These are phyloP conservation scores for Amphipyra tragopoginis DNA, from an alignment of 2,888 invertebrate species.

Conservation along the genomic window DNA sequence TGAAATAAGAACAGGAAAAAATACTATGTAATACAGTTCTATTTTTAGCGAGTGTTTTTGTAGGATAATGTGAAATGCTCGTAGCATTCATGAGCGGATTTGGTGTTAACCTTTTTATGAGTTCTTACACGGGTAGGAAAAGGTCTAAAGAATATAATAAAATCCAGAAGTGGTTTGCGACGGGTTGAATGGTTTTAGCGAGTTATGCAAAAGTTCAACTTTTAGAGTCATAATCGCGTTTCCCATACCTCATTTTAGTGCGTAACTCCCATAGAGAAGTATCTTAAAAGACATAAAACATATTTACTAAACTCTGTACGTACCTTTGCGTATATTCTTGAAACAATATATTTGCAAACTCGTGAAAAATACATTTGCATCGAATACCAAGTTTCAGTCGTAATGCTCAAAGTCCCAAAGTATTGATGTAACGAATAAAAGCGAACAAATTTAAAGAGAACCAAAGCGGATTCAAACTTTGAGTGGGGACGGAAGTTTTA, in stretches of 20 bases:
- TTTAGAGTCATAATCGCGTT: not conserved
- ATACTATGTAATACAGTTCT: constrained; percentile 9
- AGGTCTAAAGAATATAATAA: no score
- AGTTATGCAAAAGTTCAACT: not conserved
- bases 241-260: not conserved
- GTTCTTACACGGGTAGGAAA: not conserved
- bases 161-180: not conserved
- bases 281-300: no score
- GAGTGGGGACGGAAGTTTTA: constrained; percentile 70
- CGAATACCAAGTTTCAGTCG: constrained; percentile 37
- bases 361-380: constrained; percentile 37
- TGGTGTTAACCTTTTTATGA: constrained; percentile 5
- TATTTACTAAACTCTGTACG: no score
- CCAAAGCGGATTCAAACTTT: constrained; percentile 58
- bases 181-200: not conserved
- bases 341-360: constrained; percentile 21
- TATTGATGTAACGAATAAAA: constrained; percentile 58
- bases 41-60: constrained; percentile 2
- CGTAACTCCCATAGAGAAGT: no score
- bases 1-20: constrained; percentile 18
- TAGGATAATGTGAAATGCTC: not conserved
- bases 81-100: not conserved
- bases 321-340: constrained; percentile 5
- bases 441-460: constrained; percentile 58
- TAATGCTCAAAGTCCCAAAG: constrained; percentile 48